Evolutionary conservation across 2,888 invertebrate genomes (phyloP).

Genomic region (Eulithis prunata): DNA sequence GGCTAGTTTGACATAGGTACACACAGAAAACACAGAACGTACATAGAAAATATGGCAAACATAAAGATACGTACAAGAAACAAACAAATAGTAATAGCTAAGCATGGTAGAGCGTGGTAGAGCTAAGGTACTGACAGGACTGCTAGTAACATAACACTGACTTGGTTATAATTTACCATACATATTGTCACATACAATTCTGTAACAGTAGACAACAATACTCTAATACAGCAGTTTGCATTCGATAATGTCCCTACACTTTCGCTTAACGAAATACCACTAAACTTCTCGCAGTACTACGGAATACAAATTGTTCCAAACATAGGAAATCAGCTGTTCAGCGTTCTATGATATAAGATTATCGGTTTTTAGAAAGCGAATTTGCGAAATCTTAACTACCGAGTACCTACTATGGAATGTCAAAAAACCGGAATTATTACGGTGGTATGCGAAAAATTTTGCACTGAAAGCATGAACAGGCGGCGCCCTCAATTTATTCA

Average conservation of each 20-base stretch:
- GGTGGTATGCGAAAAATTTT: constrained; percentile 25
- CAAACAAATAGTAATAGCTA: no score
- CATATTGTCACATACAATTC: no score
- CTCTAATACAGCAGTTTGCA: constrained; percentile 69
- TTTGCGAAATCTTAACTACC: constrained; percentile 49
- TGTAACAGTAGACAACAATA: constrained; percentile 35
- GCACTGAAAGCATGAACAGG: constrained; percentile 21
- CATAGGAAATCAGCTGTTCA: constrained; percentile 50
- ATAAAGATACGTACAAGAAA: no score
- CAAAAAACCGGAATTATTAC: constrained; percentile 46
- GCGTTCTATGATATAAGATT: constrained; percentile 47
- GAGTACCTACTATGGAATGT: constrained; percentile 31
- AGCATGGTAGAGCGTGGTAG: no score
- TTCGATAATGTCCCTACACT: constrained; percentile 62
- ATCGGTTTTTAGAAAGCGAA: constrained; percentile 59
- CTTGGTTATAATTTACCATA: no score
- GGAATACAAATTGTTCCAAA: constrained; percentile 68
- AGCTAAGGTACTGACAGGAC: no score
- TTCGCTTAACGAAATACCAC: constrained; percentile 64
- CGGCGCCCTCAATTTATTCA: constrained; percentile 3
- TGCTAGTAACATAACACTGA: no score
- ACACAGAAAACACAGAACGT: no score
- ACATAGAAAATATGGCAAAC: no score
- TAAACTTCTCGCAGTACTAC: constrained; percentile 57
- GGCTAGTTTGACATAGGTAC: no score